Evolutionary conservation across 2,797 vertebrate genomes (phyloP).

Genomic region (Acestrorhynchus altus): DNA sequence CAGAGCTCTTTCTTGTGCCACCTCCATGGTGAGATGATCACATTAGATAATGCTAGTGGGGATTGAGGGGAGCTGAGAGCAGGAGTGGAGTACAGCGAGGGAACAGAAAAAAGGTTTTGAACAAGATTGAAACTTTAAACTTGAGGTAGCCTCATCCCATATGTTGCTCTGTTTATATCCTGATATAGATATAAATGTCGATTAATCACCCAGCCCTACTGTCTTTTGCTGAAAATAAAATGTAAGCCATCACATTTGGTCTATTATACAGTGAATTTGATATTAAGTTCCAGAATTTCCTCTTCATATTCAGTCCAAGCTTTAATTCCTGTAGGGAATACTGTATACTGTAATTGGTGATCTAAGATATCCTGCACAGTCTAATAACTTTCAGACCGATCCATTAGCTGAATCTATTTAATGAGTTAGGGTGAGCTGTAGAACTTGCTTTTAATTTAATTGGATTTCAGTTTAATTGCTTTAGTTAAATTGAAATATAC

Average conservation of each 20-base stretch:
- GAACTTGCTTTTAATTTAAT: neutral
- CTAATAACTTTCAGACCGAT: neutral
- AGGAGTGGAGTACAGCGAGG: too few species aligned
- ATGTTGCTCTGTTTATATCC: too few species aligned
- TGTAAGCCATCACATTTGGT: neutral
- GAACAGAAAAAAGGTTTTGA: too few species aligned
- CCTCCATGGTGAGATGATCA: too few species aligned
- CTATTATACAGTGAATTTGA: neutral
- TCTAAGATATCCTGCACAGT: neutral
- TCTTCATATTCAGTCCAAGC: neutral
- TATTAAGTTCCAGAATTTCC: neutral
- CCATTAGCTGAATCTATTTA: neutral
- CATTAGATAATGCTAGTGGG: too few species aligned
- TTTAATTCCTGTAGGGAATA: neutral
- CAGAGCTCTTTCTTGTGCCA: too few species aligned
- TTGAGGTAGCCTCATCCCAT: too few species aligned
- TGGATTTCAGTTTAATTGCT: neutral
- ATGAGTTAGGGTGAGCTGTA: neutral
- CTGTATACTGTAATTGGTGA: neutral
- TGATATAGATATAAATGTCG: too few species aligned
- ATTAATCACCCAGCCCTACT: too few species aligned
- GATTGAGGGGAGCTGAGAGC: too few species aligned
- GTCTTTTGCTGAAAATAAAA: neutral
- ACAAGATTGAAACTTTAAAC: too few species aligned
- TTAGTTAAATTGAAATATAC: neutral